Evolutionary conservation across 1,140 invertebrate species (phyloP).

Genomic region (Neotoxoptera formosana): DNA sequence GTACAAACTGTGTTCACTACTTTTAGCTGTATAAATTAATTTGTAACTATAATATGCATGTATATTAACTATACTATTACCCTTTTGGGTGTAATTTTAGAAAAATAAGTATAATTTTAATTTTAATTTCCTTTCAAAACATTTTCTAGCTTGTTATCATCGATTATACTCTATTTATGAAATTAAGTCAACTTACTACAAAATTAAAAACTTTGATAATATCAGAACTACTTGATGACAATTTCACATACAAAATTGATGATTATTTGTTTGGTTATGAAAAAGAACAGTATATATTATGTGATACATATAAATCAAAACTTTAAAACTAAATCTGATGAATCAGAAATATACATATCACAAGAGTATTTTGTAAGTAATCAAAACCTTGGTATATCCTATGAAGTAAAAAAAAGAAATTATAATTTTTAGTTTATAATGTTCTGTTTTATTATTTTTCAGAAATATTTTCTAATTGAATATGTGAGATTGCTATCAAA

Average conservation of each 20-base stretch:
- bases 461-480: slow-evolving; percentile 10
- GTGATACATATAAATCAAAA: background rate
- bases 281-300: background rate
- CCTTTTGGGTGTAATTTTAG: background rate
- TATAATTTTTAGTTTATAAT: background rate
- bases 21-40: too few relatives aligned
- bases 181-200: background rate
- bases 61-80: background rate
- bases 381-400: background rate
- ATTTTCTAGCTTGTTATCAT: background rate
- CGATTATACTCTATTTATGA: background rate
- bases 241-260: too few relatives aligned
- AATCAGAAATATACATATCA: background rate
- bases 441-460: background rate
- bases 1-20: too few relatives aligned
- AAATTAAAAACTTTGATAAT: background rate
- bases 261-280: background rate
- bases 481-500: background rate
- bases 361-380: slow-evolving; percentile 31
- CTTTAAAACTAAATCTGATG: background rate
- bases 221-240: background rate
- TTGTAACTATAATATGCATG: too few relatives aligned
- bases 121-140: background rate
- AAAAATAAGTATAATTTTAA: background rate
- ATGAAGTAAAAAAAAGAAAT: background rate